phyloP scores from a whole-genome alignment of 2,888 invertebrate genomes.

The Geotrupes spiniger region DNA sequence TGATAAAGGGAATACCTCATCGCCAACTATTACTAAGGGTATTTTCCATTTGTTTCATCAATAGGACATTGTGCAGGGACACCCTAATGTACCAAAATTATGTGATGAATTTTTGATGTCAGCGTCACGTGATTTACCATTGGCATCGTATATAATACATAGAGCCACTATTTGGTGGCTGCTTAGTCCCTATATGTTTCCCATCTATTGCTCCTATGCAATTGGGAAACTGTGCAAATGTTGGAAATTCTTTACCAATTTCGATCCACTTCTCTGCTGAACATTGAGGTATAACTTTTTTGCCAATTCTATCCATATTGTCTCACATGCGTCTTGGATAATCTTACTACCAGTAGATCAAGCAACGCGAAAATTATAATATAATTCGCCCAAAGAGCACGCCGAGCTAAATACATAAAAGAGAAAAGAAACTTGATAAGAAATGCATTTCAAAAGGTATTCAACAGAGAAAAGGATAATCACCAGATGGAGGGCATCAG shows the following conservation, averaged over 20 bases:
- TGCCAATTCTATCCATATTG: conserved; percentile 31
- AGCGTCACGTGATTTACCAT: conserved; percentile 32
- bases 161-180: too few relatives aligned
- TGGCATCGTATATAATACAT: conserved; percentile 35
- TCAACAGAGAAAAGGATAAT: too few relatives aligned
- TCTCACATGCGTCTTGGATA: conserved; percentile 27
- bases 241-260: too few relatives aligned
- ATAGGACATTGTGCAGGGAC: conserved; percentile 31
- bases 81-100: conserved; percentile 28
- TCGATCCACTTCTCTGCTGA: conserved; percentile 27
- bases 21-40: too few relatives aligned
- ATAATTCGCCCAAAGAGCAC: conserved; percentile 7
- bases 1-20: too few relatives aligned
- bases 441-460: too few relatives aligned
- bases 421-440: conserved; percentile 11
- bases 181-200: too few relatives aligned
- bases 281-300: conserved; percentile 10
- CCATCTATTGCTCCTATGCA: too few relatives aligned
- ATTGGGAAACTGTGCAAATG: too few relatives aligned
- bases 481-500: too few relatives aligned
- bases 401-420: conserved; percentile 10
- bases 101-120: conserved; percentile 30
- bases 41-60: conserved; percentile 14
- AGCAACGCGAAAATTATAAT: conserved; percentile 14
- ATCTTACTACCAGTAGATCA: conserved; percentile 11